A percentile compares a stretch with the other conserved stretches of the same genome.
These are phyloP conservation scores for Mimas tiliae DNA, from an alignment of 2,888 invertebrate genomes.

Conservation along the genomic window DNA sequence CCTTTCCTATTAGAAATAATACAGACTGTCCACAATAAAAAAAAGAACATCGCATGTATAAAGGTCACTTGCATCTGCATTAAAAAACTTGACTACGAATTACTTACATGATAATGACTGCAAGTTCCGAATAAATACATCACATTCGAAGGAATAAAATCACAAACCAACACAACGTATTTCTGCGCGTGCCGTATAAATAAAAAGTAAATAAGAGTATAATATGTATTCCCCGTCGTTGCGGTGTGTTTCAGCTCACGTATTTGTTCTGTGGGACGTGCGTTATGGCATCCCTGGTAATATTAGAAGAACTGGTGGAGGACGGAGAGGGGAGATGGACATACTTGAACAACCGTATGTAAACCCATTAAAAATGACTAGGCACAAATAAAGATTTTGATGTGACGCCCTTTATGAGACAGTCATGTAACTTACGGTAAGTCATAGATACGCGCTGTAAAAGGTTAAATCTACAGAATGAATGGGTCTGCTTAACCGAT, in stretches of 20 bases:
- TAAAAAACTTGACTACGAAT: not conserved
- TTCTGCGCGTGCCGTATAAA: slow-evolving; percentile 15
- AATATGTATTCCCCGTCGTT: slow-evolving; percentile 12
- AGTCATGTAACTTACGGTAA: not conserved
- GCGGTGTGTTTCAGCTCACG: slow-evolving; percentile 21
- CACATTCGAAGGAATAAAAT: slow-evolving; percentile 6
- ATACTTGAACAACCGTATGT: not conserved
- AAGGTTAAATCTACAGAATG: too few relatives aligned
- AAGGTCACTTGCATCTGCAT: not conserved
- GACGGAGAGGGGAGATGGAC: not conserved
- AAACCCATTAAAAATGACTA: not conserved
- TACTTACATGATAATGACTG: not conserved
- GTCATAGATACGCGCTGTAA: too few relatives aligned
- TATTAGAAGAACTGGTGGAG: not conserved
- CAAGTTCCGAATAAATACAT: not conserved
- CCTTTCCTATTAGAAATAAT: too few relatives aligned
- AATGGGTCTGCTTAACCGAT: too few relatives aligned
- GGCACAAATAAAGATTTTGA: too few relatives aligned
- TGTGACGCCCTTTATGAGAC: not conserved
- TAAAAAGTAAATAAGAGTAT: slow-evolving; percentile 22
- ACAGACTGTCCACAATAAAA: too few relatives aligned
- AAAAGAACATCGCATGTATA: too few relatives aligned
- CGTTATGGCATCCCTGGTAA: slow-evolving; percentile 18
- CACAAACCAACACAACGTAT: not conserved
- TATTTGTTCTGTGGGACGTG: slow-evolving; percentile 14